Evolutionary conservation across 2,797 vertebrate species (phyloP), one percentile per base, ranked within the genome.

Genomic region (Vultur gryphus): DNA sequence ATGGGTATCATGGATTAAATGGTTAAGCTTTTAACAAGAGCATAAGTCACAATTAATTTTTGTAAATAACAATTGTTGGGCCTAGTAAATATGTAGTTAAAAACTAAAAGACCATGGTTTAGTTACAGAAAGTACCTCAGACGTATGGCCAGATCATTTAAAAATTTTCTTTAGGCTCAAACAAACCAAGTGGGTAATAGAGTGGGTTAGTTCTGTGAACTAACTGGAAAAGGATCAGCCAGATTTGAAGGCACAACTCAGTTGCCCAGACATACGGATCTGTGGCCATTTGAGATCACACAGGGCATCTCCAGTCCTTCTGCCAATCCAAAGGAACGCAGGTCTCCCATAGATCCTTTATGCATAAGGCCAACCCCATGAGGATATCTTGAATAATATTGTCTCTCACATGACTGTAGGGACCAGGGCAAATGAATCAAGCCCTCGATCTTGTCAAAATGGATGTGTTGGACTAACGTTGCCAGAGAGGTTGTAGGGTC

Each of bases 351-450:
- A 59, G 44, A 69, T 72, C 43, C 58, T 69, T 51, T 17, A 28
- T 76, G 17, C 0, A 0, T 61, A 37, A n/a, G 12, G 8, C 37
- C 1, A 0, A 52, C 4, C 13, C 43, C 29, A 18, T 0, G 1
- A 85, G 12, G 4, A n/a, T 79, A 14, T 57, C 20, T 54, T 76
- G 23, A 72, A 48, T 89, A 46, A 25, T 48, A 13, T 17, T 48
- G 1, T 62, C 44, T 52, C 28, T 87, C 24, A 25, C 43, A 4
- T 49, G 26, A 14, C 54, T 82, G 8, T 75, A 35, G 29, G 11
- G 17, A 80, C 2, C 5, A 39, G 10, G 10, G 66, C 16, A 39
- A 84, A 58, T 64, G 4, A 51, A 21, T 57, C 62, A 76, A 67
- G 49, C 18, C 13, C 6, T 80, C 31, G 8, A 43, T 89, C n/a